A percentile compares a stretch with the other conserved stretches of the same genome.
These are phyloP conservation scores for Cheilosia vulpina DNA, from an alignment of 2,888 invertebrate genomes.

Conservation along the genomic window DNA sequence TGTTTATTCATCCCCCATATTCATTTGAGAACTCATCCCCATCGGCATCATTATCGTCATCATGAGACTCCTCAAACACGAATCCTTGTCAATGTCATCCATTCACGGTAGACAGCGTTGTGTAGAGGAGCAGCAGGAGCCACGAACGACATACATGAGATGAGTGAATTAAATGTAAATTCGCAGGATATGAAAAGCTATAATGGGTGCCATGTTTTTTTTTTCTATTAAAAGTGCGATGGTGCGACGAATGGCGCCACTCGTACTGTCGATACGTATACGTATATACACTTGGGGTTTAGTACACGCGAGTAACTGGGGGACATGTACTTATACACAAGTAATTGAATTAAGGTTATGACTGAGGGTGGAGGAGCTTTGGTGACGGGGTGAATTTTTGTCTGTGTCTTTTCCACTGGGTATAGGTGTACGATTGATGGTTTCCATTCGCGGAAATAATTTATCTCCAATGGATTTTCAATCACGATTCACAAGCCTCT, in stretches of 20 bases:
- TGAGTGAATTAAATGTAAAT: conserved; percentile 74
- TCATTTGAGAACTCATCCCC: conserved; percentile 47
- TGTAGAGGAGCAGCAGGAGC: conserved; percentile 20
- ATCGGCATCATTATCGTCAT: conserved; percentile 74
- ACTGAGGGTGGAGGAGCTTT: conserved; percentile 6
- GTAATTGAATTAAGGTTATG: conserved; percentile 72
- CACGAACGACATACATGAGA: conserved; percentile 51
- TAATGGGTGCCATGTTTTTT: conserved; percentile 71
- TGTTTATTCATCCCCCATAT: conserved; percentile 70
- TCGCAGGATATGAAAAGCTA: conserved; percentile 75
- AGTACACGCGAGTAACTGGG: conserved; percentile 44
- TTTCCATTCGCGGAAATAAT: background rate
- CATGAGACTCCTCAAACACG: conserved; percentile 74
- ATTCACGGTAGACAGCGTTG: conserved; percentile 39
- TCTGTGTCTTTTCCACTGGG: background rate
- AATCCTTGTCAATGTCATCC: conserved; percentile 75
- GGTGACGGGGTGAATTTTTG: conserved; percentile 12
- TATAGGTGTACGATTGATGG: background rate
- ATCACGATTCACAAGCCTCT: background rate
- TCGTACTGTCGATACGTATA: conserved; percentile 71
- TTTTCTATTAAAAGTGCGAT: conserved; percentile 50
- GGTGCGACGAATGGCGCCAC: conserved; percentile 78
- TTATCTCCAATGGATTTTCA: background rate
- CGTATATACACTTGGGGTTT: conserved; percentile 20
- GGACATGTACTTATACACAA: conserved; percentile 46